Base-by-base conservation (phyloP, 2,797 vertebrate genomes). In the Sparidentex hasta region DNA sequence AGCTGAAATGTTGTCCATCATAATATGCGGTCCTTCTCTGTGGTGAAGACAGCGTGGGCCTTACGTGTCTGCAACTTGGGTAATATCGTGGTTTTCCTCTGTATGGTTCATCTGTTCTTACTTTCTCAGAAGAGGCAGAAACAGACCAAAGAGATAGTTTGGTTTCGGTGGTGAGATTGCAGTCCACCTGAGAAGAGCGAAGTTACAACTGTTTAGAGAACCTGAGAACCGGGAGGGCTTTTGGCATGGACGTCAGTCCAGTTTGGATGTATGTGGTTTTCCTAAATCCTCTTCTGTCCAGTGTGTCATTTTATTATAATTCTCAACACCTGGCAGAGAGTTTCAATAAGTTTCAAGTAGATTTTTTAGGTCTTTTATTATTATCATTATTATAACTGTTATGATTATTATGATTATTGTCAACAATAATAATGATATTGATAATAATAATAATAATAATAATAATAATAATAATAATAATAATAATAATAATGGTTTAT, bases 201-300 rank as follows among this genome's bases (percentile, higher is more conserved):
- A 13, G 48, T 62, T 43, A 61, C 41, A 57, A 41, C 43, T 69
- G 75, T 85, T 78, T 83, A 81, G 12, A 71, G 27, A n/a, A 58
- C 65, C 51, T 46, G 57, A 78, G 75, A 59, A 21, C 57, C 56
- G 54, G 57, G 57, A 74, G 66, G 16, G 5, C 21, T 78, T 80
- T 59, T 80, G 74, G 80, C 74, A 50, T 1, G 27, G 50, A 51
- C 47, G 16, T n/a, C 9, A 2, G 25, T 23, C 54, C 11, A 61
- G 21, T 65, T 64, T 2, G 46, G 18, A 43, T 44, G 43, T 27
- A 20, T 51, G 63, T 59, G 51, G n/a, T 76, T 82, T 69, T 47
- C 51, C 59, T 44, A 23, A 64, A 74, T 12, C 7, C 2, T 56
- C 27, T 63, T 80, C 51, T 48, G 44, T 56, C 59, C 23, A 66